Percentiles rank a stretch among this genome's conserved stretches.
Conservation (phyloP, 2,888 invertebrate species). For the Morinoia aosen region DNA sequence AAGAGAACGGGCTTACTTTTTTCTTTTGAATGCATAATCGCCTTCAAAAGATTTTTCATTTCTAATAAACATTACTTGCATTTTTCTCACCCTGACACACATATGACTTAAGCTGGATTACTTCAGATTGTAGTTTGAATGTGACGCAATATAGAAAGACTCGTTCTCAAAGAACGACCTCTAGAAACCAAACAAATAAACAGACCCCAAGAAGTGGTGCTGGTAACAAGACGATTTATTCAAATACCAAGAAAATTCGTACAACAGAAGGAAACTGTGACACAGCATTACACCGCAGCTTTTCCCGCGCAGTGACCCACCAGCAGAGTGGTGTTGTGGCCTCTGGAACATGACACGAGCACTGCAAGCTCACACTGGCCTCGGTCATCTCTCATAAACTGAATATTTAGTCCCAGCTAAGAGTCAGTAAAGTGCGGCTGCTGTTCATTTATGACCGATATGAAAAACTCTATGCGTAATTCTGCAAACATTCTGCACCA, state of each 20-base stretch:
- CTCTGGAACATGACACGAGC: neutral
- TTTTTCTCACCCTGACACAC: neutral
- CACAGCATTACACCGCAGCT: slow-evolving; percentile 3
- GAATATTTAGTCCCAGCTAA: neutral
- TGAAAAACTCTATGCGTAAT: too few relatives aligned
- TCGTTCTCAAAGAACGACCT: neutral
- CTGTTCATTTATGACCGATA: neutral
- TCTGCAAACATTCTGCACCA: too few relatives aligned
- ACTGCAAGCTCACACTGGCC: neutral
- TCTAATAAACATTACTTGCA: neutral
- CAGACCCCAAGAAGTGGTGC: neutral
- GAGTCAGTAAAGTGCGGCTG: neutral
- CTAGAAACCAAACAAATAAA: neutral
- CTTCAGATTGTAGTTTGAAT: neutral
- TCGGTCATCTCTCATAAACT: neutral
- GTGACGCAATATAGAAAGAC: neutral
- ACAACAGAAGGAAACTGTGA: neutral
- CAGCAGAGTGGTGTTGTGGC: neutral
- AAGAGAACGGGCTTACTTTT: neutral
- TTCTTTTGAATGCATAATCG: neutral
- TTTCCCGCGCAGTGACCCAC: neutral
- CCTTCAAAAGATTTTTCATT: neutral
- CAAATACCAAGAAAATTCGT: neutral
- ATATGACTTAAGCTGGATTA: neutral
- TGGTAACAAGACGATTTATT: neutral